Evolutionary conservation across 1,140 invertebrate genomes (phyloP).

Genomic region (Pogonomyrmex barbatus): DNA sequence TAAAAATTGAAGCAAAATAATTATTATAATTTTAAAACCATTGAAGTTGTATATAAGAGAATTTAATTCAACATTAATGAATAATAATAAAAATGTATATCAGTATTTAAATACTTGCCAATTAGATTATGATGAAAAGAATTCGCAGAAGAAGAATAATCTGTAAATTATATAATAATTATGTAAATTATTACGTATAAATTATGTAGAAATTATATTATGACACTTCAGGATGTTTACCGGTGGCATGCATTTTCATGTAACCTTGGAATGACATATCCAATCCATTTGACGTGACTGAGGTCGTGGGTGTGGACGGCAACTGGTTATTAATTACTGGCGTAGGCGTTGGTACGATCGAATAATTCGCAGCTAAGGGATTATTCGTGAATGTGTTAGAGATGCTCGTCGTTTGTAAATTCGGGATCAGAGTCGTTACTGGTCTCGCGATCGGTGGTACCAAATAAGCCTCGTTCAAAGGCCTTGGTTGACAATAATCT

Average conservation of each 20-base stretch:
- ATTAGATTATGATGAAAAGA: not conserved
- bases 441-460: conserved; percentile 86
- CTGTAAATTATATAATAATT: conserved; percentile 8
- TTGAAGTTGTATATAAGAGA: not conserved
- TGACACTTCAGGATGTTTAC: conserved; percentile 69
- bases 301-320: conserved; percentile 69
- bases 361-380: conserved; percentile 84
- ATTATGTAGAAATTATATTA: not conserved
- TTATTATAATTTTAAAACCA: not conserved
- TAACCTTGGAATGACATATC: conserved; percentile 84
- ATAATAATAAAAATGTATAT: not conserved
- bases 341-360: conserved; percentile 83
- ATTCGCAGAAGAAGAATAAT: not conserved
- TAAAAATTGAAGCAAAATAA: conserved; percentile 1
- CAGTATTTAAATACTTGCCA: conserved; percentile 15
- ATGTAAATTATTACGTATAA: not conserved
- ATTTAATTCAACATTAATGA: not conserved
- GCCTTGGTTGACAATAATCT: conserved; percentile 87
- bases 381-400: conserved; percentile 69
- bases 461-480: conserved; percentile 86
- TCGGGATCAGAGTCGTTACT: conserved; percentile 74
- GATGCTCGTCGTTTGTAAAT: conserved; percentile 71
- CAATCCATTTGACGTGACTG: conserved; percentile 73
- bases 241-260: conserved; percentile 86
- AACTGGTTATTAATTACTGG: conserved; percentile 73